Conservation (phyloP, 2,888 invertebrate genomes). For the Linnaemya tessellans region DNA sequence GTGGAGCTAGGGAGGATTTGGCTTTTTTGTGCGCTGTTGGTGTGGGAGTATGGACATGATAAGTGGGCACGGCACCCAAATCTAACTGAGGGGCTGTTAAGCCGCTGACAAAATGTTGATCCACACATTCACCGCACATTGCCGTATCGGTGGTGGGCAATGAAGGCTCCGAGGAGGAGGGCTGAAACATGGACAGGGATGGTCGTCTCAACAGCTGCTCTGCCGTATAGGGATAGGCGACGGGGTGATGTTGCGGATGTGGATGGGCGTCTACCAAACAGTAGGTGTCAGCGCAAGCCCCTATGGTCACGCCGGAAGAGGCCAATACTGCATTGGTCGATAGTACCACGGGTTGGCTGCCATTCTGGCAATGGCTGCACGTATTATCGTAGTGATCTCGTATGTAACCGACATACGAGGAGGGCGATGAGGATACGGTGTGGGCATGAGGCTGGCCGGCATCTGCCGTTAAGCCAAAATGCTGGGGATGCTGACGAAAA, state of each 20-base stretch:
- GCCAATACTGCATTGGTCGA: constrained; percentile 79
- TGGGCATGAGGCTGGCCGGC: constrained; percentile 75
- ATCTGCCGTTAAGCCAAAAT: constrained; percentile 69
- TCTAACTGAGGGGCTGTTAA: constrained; percentile 79
- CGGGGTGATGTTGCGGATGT: constrained; percentile 81
- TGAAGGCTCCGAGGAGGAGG: constrained; percentile 81
- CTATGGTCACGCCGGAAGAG: constrained; percentile 79
- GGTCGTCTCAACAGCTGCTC: constrained; percentile 79
- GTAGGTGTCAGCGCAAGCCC: constrained; percentile 79
- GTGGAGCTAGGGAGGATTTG: constrained; percentile 77
- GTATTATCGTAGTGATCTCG: constrained; percentile 81
- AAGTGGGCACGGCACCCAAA: constrained; percentile 80
- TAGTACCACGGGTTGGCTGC: constrained; percentile 80
- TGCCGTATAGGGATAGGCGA: constrained; percentile 78
- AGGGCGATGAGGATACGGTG: constrained; percentile 80
- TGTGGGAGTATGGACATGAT: constrained; percentile 81
- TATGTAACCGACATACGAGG: constrained; percentile 80
- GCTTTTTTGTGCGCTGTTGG: constrained; percentile 80
- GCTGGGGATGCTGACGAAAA: constrained; percentile 78
- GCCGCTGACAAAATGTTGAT: constrained; percentile 81
- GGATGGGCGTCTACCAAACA: constrained; percentile 81
- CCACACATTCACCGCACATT: constrained; percentile 82
- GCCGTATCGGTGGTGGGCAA: constrained; percentile 81
- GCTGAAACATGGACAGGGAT: constrained; percentile 80
- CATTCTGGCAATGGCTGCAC: constrained; percentile 81